Evolutionary conservation across 2,797 vertebrate genomes (phyloP).

Genomic region (Diglossa cyanea): DNA sequence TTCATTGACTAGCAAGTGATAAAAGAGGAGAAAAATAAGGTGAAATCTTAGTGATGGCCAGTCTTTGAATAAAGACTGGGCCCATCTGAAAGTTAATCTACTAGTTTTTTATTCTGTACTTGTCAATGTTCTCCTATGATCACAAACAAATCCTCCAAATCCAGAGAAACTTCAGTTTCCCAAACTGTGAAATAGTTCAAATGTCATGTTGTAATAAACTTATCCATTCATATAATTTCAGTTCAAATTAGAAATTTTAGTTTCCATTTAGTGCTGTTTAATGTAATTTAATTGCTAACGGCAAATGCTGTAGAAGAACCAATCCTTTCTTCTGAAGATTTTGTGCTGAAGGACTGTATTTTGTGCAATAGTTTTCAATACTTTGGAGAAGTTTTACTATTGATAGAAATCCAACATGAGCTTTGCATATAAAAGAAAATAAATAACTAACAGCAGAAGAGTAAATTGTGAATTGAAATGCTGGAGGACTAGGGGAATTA

Average conservation of each 20-base stretch:
- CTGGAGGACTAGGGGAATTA: not conserved
- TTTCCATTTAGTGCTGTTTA: not conserved
- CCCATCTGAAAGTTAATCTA: not conserved
- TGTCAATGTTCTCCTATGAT: not conserved
- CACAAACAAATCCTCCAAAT: not conserved
- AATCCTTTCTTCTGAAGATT: not conserved
- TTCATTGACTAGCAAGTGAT: conserved; percentile 13
- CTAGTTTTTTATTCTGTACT: not conserved
- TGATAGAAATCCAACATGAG: not conserved
- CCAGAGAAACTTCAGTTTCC: not conserved
- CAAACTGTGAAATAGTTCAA: not conserved
- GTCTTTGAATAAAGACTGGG: not conserved
- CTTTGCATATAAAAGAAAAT: not conserved
- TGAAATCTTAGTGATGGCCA: not conserved
- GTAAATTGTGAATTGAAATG: not conserved
- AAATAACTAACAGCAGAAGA: not conserved
- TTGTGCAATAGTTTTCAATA: not conserved
- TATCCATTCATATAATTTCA: not conserved
- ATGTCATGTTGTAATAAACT: not conserved
- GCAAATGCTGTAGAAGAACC: not conserved
- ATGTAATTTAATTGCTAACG: not conserved
- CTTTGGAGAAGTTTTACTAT: not conserved
- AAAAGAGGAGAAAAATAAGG: not conserved
- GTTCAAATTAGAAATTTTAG: not conserved
- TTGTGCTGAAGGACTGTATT: not conserved